Evolutionary conservation across 2,888 invertebrate genomes (phyloP), one percentile per base, ranked within the genome.

Genomic region (Temnothorax rugatulus): DNA sequence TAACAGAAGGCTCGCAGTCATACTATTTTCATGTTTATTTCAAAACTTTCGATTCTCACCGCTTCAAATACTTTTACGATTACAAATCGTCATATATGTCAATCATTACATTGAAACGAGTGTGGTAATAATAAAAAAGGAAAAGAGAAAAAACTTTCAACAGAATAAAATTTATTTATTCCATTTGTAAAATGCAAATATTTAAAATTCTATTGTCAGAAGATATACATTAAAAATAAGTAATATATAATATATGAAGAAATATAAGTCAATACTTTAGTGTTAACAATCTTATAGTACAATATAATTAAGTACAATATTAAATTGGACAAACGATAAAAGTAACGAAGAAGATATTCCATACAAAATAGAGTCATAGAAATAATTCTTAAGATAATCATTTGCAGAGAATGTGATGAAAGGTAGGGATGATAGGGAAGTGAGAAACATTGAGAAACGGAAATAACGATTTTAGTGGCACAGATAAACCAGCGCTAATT

Each of bases 401-500:
- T 71, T n/a, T 15, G 59, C n/a, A 61, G 47, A 38, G 18, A 66
- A 18, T 4, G 54, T 34, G n/a, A n/a, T 25, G 52, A 66, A 29
- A 59, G n/a, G 3, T 50, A 18, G 50, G 9, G 61, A 57, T n/a
- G 52, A 38, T 25, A 38, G 52, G 44, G 71, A 52, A 57, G 41
- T n/a, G 25, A 52, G 25, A 44, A 47, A 52, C 41, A 44, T 25
- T 79, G 52, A 50, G 63, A 76, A 59, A 57, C 34, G 21, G 71
- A 57, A 71, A 69, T 57, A 57, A 76, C 54, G 21, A 44, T 79
- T 57, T 50, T 52, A 38, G 25, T 41, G n/a, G 52, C 64, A 52
- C 47, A 79, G 59, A 68, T 68, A 79, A 69, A 57, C 21, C 34
- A 47, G 44, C 59, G 59, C 59, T 81, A 79, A 81, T 71, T 81